Evolutionary conservation across 2,888 invertebrate genomes (phyloP).

Genomic region (Geophilus truncorum): DNA sequence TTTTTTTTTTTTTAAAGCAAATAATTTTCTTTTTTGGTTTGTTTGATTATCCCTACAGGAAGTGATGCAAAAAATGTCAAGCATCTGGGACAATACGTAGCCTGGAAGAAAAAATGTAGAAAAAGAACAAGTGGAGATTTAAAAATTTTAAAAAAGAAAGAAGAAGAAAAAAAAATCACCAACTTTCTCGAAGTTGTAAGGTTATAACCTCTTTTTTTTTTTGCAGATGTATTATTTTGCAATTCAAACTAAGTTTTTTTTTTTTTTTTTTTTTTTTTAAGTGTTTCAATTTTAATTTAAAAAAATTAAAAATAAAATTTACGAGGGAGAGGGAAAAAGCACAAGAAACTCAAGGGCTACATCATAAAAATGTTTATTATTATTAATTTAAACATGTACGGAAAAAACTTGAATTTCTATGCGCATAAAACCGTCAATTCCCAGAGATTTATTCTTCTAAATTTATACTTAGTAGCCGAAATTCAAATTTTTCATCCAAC

Average conservation of each 20-base stretch:
- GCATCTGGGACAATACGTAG: conserved; percentile 21
- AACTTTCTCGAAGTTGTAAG: conserved; percentile 6
- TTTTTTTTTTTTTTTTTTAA: not conserved
- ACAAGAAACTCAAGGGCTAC: not conserved
- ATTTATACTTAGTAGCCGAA: not conserved
- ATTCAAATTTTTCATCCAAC: not conserved
- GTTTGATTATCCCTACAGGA: not conserved
- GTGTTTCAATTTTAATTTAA: not conserved
- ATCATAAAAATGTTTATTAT: conserved; percentile 8
- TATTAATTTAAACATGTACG: not conserved
- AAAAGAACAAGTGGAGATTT: not conserved
- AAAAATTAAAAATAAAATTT: not conserved
- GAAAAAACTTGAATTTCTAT: not conserved
- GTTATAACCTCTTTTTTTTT: conserved; percentile 11
- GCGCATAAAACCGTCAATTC: not conserved
- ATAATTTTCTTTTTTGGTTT: not conserved
- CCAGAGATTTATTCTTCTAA: not conserved
- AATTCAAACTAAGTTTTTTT: not conserved
- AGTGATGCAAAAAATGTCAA: not conserved
- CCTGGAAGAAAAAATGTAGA: not conserved
- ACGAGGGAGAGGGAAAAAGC: not conserved
- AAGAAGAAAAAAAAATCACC: not conserved
- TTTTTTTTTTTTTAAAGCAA: not conserved
- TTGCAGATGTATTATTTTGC: not conserved
- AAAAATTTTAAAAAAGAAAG: not conserved